These are phyloP conservation scores for Sapayoa aenigma DNA, from an alignment of 2,113 vertebrate species.

Conservation along the genomic window DNA sequence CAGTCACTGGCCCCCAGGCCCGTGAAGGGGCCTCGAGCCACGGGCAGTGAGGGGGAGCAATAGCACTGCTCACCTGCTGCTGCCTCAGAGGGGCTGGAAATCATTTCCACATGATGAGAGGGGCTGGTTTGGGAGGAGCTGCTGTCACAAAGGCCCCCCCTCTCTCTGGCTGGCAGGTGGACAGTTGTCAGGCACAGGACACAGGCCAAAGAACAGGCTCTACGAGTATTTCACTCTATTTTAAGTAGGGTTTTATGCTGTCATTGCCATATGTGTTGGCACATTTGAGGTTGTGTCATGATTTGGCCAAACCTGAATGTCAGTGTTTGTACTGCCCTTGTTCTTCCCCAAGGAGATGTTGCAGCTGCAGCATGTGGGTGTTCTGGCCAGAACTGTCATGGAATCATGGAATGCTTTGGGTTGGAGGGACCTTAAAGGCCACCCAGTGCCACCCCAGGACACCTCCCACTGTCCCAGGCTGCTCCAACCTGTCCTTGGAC, in stretches of 20 bases:
- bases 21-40: neutral
- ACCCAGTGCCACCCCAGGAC: neutral
- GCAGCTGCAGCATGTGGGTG: neutral
- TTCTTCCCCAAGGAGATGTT: neutral
- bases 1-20: accelerated
- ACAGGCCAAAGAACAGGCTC: neutral
- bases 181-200: neutral
- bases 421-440: neutral
- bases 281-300: accelerated
- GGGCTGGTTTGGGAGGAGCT: neutral
- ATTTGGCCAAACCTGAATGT: neutral
- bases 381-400: neutral
- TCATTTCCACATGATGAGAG: neutral
- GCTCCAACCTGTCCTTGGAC: neutral
- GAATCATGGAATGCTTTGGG: neutral
- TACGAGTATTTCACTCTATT: neutral
- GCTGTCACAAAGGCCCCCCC: neutral
- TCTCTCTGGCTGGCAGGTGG: neutral
- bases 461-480: neutral
- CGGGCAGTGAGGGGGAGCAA: neutral
- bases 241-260: neutral
- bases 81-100: neutral
- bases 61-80: neutral
- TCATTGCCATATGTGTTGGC: accelerated
- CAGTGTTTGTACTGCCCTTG: neutral